Base-by-base conservation (phyloP, 2,888 invertebrate species). In the Diadegma fenestrale region DNA sequence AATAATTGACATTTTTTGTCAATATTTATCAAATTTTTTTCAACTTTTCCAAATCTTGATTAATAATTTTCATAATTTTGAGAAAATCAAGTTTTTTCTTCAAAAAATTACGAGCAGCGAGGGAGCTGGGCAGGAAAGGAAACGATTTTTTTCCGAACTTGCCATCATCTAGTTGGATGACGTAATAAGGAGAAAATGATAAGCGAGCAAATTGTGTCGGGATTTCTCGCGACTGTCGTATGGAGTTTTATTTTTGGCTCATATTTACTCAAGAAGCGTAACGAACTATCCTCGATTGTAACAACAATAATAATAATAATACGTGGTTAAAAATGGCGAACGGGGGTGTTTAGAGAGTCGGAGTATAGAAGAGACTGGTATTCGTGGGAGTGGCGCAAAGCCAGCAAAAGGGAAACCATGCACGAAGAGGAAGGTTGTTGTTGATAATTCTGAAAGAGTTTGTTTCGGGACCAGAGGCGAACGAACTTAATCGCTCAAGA, bases 251-350 rank as follows among this genome's bases (percentile, higher is more conserved):
- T 87, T 88, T 88, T 86, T 69, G 82, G 82, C 79, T 48, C 48
- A 48, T 63, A 68, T 80, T 85, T 84, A 41, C 58, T 63, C 84
- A 86, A 85, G 87, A 86, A 85, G 88, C 87, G 88, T 88, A 84
- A 87, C 88, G 86, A 85, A 87, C 83, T 83, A 88, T 87, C 87
- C 88, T 85, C 86, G 85, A 87, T 87, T 88, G 83, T 88, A 88
- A 89, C 88, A 86, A 89, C 87, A 64, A 64, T 64, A 64, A 89
- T 88, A 86, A 89, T 88, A 64, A 64, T 64, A 64, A 89, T 58
- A 86, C 86, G 79, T 82, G 84, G 78, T 66, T 84, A 71, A 87
- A 82, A 87, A 87, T 82, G 81, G 75, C 87, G 82, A 69, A 87
- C 81, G 77, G 83, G 69, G 69, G 45, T 77, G 73, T 86, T 80